Evolutionary conservation across 2,888 invertebrate species (phyloP).

Genomic region (Agrotis segetum): DNA sequence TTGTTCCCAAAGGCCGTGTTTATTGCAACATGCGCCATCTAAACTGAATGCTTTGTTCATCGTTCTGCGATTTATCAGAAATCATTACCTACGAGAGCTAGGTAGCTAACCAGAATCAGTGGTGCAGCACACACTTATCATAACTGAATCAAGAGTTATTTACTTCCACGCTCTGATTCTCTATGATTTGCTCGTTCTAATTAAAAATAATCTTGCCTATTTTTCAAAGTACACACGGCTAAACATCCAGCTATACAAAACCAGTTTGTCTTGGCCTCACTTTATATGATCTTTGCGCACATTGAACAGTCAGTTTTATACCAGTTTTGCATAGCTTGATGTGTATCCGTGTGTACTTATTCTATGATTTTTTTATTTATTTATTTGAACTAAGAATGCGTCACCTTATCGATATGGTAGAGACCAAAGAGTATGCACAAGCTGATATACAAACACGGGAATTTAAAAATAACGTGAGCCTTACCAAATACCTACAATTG

Average conservation of each 20-base stretch:
- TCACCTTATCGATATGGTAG: conserved; percentile 11
- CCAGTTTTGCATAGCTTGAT: too few species aligned
- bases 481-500: conserved; percentile 2
- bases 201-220: conserved; percentile 17
- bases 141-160: conserved; percentile 40
- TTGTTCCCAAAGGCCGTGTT: too few species aligned
- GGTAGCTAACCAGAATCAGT: conserved; percentile 4
- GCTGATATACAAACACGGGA: neutral
- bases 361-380: too few species aligned
- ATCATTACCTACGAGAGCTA: neutral
- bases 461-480: conserved; percentile 17
- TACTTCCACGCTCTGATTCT: conserved; percentile 53
- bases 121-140: conserved; percentile 28
- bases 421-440: conserved; percentile 1
- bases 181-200: conserved; percentile 21
- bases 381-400: neutral
- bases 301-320: too few species aligned
- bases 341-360: too few species aligned
- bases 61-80: neutral
- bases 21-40: neutral
- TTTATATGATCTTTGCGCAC: too few species aligned
- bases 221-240: neutral
- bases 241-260: too few species aligned
- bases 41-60: neutral
- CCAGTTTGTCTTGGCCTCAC: too few species aligned